Percentiles rank a stretch among this genome's conserved stretches.
phyloP scores from a whole-genome alignment of 2,888 invertebrate genomes.

The Cryptus armator region DNA sequence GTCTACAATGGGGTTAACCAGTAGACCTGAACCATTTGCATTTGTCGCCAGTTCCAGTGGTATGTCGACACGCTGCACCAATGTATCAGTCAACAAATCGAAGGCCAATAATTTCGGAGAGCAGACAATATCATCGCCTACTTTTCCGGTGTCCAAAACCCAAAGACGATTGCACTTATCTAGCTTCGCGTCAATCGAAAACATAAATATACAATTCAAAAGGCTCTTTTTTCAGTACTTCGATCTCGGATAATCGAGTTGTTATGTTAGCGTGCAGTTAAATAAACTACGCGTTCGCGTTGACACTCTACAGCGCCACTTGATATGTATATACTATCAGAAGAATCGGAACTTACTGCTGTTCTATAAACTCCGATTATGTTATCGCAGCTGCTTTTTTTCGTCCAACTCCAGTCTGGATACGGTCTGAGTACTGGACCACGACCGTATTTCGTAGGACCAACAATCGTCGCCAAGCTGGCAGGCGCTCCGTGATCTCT shows the following conservation, averaged over 20 bases:
- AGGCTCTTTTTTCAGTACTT: too few species aligned
- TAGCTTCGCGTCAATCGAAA: conserved; percentile 86
- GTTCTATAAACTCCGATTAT: conserved; percentile 91
- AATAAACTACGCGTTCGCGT: too few species aligned
- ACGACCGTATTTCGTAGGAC: conserved; percentile 79
- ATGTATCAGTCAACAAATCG: conserved; percentile 86
- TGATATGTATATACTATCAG: too few species aligned
- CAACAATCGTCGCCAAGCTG: conserved; percentile 87
- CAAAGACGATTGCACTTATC: conserved; percentile 88
- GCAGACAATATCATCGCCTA: conserved; percentile 87
- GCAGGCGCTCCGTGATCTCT: conserved; percentile 88
- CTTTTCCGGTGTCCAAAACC: conserved; percentile 89
- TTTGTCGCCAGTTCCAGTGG: conserved; percentile 42
- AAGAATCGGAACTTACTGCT: conserved; percentile 86
- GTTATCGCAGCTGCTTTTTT: conserved; percentile 88
- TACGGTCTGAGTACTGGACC: conserved; percentile 86
- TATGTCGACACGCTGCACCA: conserved; percentile 72
- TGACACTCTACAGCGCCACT: too few species aligned
- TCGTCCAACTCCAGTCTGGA: conserved; percentile 88
- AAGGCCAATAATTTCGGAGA: conserved; percentile 90
- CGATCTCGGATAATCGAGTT: neutral
- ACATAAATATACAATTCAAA: neutral
- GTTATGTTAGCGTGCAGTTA: neutral
- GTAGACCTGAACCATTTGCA: conserved; percentile 38
- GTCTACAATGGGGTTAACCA: conserved; percentile 47